phyloP scores from a whole-genome alignment of 2,888 invertebrate species.

The Andrena praecox region DNA sequence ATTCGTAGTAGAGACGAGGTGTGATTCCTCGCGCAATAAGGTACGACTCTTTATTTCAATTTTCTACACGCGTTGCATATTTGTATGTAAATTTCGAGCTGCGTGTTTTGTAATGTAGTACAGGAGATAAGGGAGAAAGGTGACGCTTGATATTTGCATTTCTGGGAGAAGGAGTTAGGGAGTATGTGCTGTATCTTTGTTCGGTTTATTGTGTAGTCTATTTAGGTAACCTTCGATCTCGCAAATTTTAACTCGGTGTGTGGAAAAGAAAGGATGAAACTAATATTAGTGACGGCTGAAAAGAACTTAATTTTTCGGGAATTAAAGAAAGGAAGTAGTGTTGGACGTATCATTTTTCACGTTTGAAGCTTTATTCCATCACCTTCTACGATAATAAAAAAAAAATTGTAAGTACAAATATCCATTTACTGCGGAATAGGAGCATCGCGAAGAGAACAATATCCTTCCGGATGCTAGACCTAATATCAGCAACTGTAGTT shows the following conservation, averaged over 20 bases:
- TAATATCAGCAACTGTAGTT: too few relatives aligned
- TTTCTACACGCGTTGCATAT: not conserved
- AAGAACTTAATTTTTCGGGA: too few relatives aligned
- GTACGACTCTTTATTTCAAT: slow-evolving; percentile 35
- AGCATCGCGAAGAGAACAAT: too few relatives aligned
- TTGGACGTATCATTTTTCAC: too few relatives aligned
- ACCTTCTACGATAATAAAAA: too few relatives aligned
- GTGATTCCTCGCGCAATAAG: slow-evolving; percentile 17
- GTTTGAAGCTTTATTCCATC: too few relatives aligned
- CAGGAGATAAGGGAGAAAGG: not conserved
- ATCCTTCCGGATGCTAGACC: too few relatives aligned
- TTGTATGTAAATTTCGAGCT: slow-evolving; percentile 11
- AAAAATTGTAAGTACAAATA: too few relatives aligned
- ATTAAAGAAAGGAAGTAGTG: too few relatives aligned
- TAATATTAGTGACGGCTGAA: too few relatives aligned
- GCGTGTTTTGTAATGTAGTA: slow-evolving; percentile 14
- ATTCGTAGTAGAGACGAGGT: not conserved
- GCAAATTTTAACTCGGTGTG: not conserved
- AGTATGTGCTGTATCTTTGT: not conserved
- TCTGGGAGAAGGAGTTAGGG: not conserved
- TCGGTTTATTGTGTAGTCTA: not conserved
- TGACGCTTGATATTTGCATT: slow-evolving; percentile 14
- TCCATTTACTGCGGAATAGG: too few relatives aligned
- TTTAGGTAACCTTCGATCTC: not conserved
- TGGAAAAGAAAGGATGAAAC: too few relatives aligned